phyloP scores from a whole-genome alignment of 2,797 vertebrate species.

The Micropoecilia bifurca region DNA sequence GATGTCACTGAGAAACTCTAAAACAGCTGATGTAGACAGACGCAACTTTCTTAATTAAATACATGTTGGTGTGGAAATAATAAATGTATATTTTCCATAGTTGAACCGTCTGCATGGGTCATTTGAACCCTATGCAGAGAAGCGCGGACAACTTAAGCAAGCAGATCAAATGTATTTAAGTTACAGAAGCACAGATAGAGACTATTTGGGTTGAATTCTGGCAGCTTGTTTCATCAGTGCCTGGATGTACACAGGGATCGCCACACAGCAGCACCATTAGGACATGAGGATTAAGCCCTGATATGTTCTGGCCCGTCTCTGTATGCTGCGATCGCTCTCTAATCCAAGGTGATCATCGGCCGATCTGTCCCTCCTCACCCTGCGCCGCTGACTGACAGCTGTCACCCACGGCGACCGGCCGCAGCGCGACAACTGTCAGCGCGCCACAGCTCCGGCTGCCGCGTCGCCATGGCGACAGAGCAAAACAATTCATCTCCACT shows the following conservation, averaged over 20 bases:
- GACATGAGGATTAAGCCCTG: slow-evolving; percentile 65
- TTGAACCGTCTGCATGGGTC: neutral
- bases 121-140: neutral
- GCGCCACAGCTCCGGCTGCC: slow-evolving; percentile 39
- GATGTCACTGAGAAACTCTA: neutral
- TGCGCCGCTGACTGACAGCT: slow-evolving; percentile 78
- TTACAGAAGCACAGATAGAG: neutral
- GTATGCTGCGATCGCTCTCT: slow-evolving; percentile 61
- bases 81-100: neutral
- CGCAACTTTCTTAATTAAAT: neutral
- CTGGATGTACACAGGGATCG: slow-evolving; percentile 11
- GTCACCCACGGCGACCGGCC: slow-evolving; percentile 72
- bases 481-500: slow-evolving; percentile 65
- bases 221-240: neutral
- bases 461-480: slow-evolving; percentile 74
- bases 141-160: neutral
- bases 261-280: slow-evolving; percentile 42
- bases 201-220: neutral
- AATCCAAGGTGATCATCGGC: slow-evolving; percentile 80
- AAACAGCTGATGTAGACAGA: neutral
- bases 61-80: neutral
- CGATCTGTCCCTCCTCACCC: slow-evolving; percentile 72
- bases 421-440: slow-evolving; percentile 73
- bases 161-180: neutral
- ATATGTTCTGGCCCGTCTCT: slow-evolving; percentile 56